phyloP scores from a whole-genome alignment of 2,888 invertebrate species.

The Lithophane semibrunnea region DNA sequence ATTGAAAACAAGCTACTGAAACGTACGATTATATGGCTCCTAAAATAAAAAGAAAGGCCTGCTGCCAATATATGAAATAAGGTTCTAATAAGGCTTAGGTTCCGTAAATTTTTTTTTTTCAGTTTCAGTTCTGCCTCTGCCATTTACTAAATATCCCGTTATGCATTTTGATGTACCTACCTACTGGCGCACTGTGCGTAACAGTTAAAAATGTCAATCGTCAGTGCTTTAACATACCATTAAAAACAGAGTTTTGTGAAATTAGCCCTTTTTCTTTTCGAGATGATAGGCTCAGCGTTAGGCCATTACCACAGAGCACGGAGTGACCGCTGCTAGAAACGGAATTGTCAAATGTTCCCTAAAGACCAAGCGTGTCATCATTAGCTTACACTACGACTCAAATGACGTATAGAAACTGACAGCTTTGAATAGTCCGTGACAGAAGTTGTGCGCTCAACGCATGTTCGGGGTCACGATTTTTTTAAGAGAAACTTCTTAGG shows the following conservation, averaged over 20 bases:
- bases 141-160: background rate
- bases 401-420: background rate
- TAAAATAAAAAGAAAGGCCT: background rate
- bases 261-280: background rate
- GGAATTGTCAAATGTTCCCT: background rate
- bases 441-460: too few species aligned
- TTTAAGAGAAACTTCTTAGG: background rate
- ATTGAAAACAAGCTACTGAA: conserved; percentile 3
- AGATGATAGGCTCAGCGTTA: background rate
- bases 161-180: background rate
- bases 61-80: background rate
- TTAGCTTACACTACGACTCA: background rate
- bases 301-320: background rate
- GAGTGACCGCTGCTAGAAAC: background rate
- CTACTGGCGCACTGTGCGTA: background rate
- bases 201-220: background rate
- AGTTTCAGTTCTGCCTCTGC: background rate
- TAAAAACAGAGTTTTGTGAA: background rate
- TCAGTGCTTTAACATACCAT: background rate
- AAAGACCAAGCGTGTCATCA: background rate
- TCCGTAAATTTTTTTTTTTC: too few species aligned
- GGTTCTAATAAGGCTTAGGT: background rate
- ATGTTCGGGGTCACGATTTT: background rate
- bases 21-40: background rate
- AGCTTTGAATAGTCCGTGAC: background rate